Evolutionary conservation across 2,888 invertebrate species (phyloP).

Genomic region (Netelia fuscicornis): DNA sequence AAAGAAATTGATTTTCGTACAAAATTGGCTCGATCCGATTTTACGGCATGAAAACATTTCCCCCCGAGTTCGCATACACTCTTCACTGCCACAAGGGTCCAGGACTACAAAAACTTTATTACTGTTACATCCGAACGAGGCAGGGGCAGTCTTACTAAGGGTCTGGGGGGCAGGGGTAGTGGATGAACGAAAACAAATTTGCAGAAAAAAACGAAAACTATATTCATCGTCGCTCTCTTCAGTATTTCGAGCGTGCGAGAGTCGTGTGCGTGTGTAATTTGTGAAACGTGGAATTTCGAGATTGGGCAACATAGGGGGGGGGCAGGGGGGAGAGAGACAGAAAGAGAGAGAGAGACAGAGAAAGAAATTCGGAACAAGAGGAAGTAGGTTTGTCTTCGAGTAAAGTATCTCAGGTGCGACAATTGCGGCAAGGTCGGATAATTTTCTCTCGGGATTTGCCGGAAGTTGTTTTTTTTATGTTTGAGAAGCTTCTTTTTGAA

Average conservation of each 20-base stretch:
- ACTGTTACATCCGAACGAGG: too few species aligned
- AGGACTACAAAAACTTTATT: too few species aligned
- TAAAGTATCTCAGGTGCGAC: conserved; percentile 22
- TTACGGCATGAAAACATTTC: too few species aligned
- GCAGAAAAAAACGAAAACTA: background rate
- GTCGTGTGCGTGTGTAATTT: background rate
- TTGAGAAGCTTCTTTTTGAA: conserved; percentile 16
- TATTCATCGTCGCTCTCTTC: conserved; percentile 1
- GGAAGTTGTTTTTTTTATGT: conserved; percentile 20
- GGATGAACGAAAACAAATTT: too few species aligned
- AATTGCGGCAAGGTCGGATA: conserved; percentile 51
- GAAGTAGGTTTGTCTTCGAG: conserved; percentile 7
- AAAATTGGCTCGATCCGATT: too few species aligned
- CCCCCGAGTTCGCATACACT: too few species aligned
- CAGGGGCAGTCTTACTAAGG: too few species aligned
- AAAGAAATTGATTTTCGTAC: background rate
- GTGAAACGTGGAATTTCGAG: background rate
- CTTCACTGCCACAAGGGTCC: too few species aligned
- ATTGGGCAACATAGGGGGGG: background rate
- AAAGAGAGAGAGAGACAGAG: background rate
- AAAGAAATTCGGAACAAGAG: background rate
- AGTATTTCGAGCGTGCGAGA: conserved; percentile 12
- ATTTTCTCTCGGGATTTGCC: background rate
- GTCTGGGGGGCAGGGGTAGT: too few species aligned
- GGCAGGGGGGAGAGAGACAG: background rate